Evolutionary conservation across 1,140 invertebrate species (phyloP), one percentile per base, ranked within the genome.

Genomic region (Aphelenchoides avenae): DNA sequence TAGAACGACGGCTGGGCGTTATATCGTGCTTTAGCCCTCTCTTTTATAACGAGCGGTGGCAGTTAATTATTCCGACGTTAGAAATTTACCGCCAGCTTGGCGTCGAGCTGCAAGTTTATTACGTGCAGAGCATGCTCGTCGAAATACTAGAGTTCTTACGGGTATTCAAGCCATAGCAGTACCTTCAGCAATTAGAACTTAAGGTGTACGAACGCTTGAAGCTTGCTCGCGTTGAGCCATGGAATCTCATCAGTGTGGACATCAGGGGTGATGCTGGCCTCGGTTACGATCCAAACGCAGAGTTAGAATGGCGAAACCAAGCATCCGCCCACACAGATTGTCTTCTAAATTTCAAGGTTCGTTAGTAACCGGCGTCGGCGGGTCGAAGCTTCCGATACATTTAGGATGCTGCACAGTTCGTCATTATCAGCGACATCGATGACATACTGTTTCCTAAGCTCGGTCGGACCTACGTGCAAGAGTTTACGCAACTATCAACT

Each of bases 301-400:
- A 73, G 47, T 39, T 73, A 1, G 71, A 77, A 48, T 60, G 57
- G 57, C 37, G 57, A 36, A 73, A 73, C 66, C 71, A 73, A 46
- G 71, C 74, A 2, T 52, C 64, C 6, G 71, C 71, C 3, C 75
- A 77, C 52, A 75, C 71, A n/a, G 74, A 73, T 51, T 73, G 71
- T 44, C 62, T 73, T 42, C 51, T 73, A 4, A 53, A 70, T 39
- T 73, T 76, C 51, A 75, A 73, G 46, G 68, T 73, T 36, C 11
- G 34, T 11, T 36, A n/a, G 11, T 11, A n/a, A 13, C n/a, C n/a
- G 34, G 34, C n/a, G 11, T 36, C 3, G n/a, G 11, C 36, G n/a
- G 15, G 51, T 52, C 24, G 7, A 26, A 55, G 49, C 13, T 2
- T 3, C 36, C 49, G 13, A 13, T 20, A 55, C 13, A 52, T 68